A percentile compares a stretch with the other conserved stretches of the same genome.
These are phyloP conservation scores for Melitaea athalia DNA, from an alignment of 2,888 invertebrate genomes.

Conservation along the genomic window DNA sequence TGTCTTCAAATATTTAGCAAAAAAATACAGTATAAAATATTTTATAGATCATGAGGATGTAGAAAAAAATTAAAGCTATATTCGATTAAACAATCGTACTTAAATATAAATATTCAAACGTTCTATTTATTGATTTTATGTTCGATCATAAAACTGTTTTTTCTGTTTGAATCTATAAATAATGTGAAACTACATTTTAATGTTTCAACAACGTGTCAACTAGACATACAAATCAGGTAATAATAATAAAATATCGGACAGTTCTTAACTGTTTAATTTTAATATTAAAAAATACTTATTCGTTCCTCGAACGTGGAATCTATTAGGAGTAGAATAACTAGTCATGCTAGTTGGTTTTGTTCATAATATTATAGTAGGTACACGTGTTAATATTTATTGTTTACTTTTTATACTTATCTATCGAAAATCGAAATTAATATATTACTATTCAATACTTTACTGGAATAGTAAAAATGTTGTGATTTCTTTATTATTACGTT, in stretches of 20 bases:
- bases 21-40: not conserved
- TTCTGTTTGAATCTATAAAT: not conserved
- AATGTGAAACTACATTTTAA: conserved; percentile 1
- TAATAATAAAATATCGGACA: conserved; percentile 16
- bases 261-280: conserved; percentile 4
- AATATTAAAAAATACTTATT: conserved; percentile 7
- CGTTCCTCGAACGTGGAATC: conserved; percentile 18
- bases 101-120: not conserved
- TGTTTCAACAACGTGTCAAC: not conserved
- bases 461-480: too few species aligned
- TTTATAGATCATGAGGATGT: not conserved
- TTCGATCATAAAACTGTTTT: not conserved
- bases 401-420: too few species aligned
- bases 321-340: conserved; percentile 20
- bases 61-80: not conserved
- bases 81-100: not conserved
- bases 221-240: conserved; percentile 12
- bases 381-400: too few species aligned
- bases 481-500: too few species aligned
- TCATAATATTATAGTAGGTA: too few species aligned
- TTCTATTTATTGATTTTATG: conserved; percentile 1
- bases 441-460: too few species aligned
- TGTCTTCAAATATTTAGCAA: not conserved
- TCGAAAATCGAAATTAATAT: too few species aligned
- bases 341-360: too few species aligned